Evolutionary conservation across 2,113 vertebrate species (phyloP).

Genomic region (Ornithorhynchus anatinus): DNA sequence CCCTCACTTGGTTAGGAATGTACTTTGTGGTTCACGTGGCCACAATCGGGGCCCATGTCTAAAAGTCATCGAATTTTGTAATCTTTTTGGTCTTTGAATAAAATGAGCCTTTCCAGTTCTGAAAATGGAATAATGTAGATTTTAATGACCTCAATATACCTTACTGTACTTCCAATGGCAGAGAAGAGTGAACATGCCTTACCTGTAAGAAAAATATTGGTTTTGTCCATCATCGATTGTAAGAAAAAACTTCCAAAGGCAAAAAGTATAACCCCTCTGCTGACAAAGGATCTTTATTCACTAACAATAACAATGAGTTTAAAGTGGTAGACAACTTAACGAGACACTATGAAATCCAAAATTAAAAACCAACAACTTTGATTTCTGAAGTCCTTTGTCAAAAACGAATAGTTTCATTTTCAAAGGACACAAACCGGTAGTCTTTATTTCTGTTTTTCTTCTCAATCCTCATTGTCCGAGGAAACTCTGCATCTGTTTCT

Average conservation of each 20-base stretch:
- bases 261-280: no score
- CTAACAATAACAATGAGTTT: no score
- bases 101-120: no score
- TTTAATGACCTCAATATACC: background rate
- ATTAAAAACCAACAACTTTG: background rate
- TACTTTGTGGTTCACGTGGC: no score
- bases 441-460: conserved; percentile 1
- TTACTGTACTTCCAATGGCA: background rate
- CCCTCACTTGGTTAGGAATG: no score
- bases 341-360: no score
- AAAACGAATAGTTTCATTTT: background rate
- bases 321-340: no score
- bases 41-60: no score
- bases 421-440: background rate
- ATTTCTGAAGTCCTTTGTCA: background rate
- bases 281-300: no score
- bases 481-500: conserved; percentile 5
- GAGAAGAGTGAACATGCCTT: background rate
- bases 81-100: no score
- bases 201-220: background rate
- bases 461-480: background rate
- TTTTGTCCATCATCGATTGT: background rate
- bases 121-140: background rate
- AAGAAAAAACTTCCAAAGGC: no score
- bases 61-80: no score